These are phyloP conservation scores for Volucella bombylans DNA, from an alignment of 2,888 invertebrate genomes.

Conservation along the genomic window DNA sequence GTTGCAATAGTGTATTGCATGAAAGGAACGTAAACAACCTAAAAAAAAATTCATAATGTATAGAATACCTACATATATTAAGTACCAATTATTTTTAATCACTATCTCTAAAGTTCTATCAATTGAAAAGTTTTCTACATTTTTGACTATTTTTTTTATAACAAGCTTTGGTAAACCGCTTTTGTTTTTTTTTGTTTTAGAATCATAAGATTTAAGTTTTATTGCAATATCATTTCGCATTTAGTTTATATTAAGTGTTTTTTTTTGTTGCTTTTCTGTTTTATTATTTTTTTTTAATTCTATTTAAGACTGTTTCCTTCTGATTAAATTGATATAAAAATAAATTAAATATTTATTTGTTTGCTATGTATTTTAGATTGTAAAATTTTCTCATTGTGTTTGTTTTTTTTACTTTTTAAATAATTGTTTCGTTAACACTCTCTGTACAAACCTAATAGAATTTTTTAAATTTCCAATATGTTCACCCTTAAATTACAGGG, in stretches of 20 bases:
- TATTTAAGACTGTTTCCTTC: slow-evolving; percentile 27
- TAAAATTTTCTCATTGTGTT: slow-evolving; percentile 39
- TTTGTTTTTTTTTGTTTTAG: neutral
- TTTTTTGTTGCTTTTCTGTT: slow-evolving; percentile 17
- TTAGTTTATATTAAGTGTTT: slow-evolving; percentile 25
- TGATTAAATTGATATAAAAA: slow-evolving; percentile 73
- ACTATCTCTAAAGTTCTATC: neutral
- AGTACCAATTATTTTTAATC: slow-evolving; percentile 36
- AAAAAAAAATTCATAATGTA: slow-evolving; percentile 5
- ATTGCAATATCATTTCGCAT: slow-evolving; percentile 21
- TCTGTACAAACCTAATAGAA: slow-evolving; percentile 65
- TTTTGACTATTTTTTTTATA: neutral
- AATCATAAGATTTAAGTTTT: slow-evolving; percentile 9
- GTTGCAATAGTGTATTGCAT: no score
- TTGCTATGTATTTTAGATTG: slow-evolving; percentile 63
- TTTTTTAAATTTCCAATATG: slow-evolving; percentile 44
- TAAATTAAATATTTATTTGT: slow-evolving; percentile 68
- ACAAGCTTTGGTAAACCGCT: slow-evolving; percentile 28
- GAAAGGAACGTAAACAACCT: neutral
- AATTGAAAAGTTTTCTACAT: neutral
- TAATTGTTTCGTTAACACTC: slow-evolving; percentile 69
- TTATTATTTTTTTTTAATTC: slow-evolving; percentile 25
- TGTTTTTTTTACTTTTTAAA: slow-evolving; percentile 37
- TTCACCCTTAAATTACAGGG: slow-evolving; percentile 47
- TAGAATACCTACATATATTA: slow-evolving; percentile 26